Conservation (phyloP, 64 coral and sea anemone species). For the Stylophora pistillata region DNA sequence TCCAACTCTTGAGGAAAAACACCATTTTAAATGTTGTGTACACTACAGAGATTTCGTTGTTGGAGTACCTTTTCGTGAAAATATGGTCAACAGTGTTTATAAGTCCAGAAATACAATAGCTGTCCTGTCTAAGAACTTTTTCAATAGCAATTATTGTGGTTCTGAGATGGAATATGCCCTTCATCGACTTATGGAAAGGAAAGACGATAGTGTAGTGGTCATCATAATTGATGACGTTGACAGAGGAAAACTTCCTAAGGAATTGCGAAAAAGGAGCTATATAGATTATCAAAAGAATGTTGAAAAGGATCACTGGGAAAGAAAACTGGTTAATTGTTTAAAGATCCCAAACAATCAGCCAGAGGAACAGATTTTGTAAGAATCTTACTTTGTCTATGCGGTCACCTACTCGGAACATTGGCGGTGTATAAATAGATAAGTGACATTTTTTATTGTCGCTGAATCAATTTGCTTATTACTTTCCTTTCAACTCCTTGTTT, state of each 20-base stretch:
- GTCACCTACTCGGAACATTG: no score
- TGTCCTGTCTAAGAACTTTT: constrained; percentile 20
- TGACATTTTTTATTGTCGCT: no score
- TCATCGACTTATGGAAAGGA: background rate
- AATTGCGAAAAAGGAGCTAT: background rate
- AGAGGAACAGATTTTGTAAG: no score
- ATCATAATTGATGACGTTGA: background rate
- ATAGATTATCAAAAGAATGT: background rate
- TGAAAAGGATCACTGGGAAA: constrained; percentile 6
- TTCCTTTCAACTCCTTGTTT: no score
- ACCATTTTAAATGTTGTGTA: background rate
- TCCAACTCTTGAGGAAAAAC: background rate
- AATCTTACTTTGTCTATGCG: no score
- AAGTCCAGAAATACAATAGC: background rate
- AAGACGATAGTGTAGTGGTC: background rate
- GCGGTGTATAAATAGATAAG: no score
- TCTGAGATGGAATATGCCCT: constrained; percentile 5
- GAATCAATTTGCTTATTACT: no score
- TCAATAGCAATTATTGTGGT: constrained; percentile 1
- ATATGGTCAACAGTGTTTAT: constrained; percentile 23
- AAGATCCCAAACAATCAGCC: no score
- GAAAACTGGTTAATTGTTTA: background rate
- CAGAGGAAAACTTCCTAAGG: background rate
- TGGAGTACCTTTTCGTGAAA: constrained; percentile 7
- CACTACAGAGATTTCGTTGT: background rate